Base-by-base conservation (phyloP, 2,888 invertebrate genomes). In the Julus scandinavius region DNA sequence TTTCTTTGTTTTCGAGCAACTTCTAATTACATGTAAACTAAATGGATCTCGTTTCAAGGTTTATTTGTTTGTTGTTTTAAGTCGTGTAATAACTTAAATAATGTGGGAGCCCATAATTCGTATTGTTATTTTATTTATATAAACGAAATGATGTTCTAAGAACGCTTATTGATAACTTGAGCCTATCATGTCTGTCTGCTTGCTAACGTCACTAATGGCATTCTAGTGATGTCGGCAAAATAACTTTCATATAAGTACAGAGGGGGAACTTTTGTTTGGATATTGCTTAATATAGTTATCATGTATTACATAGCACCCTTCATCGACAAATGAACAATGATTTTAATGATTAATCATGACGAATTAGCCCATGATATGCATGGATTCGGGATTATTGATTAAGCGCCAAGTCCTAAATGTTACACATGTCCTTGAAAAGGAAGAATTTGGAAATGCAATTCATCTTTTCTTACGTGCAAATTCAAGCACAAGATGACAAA, bases 401-500 rank as follows among this genome's bases (percentile, higher is more conserved):
- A 54, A 54, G 54, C 54, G 54, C 11, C 11, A 63, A 63, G 58
- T 63, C 58, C n/a, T 63, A 63, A 63, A 63, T 63, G 6, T n/a
- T 5, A 29, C 58, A 63, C 58, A 45, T 54, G 58, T n/a, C 58
- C 58, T 63, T 63, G 58, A 63, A 63, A n/a, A n/a, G 58, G 7
- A 63, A 63, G 58, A 63, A 17, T 63, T n/a, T 63, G 58, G 58
- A 63, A 63, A n/a, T 63, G 58, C 58, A 63, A 63, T 63, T 63
- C 58, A 63, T 63, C 58, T n/a, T n/a, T n/a, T n/a, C n/a, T 63
- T 63, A 63, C 58, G 58, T 63, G 58, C 1, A 63, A 20, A n/a
- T 63, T n/a, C 58, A n/a, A 63, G n/a, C n/a, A n/a, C 17, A 6
- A n/a, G n/a, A 63, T 63, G 58, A 63, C 58, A 63, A 63, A 63